phyloP scores from a whole-genome alignment of 2,888 invertebrate genomes.

The Himalopsyche tibetana region DNA sequence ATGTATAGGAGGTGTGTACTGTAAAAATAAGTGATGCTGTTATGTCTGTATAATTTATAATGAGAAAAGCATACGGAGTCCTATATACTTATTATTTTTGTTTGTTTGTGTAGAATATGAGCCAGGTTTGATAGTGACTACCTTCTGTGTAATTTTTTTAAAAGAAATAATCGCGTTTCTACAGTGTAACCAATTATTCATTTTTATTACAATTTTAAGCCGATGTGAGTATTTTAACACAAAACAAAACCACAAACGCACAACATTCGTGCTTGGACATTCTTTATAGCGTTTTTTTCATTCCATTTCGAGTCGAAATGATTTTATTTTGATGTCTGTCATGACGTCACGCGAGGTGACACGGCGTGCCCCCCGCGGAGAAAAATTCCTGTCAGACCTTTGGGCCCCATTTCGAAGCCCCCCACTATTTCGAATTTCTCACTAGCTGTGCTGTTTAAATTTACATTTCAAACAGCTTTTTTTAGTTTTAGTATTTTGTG shows the following conservation, averaged over 20 bases:
- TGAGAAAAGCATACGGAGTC: too few species aligned
- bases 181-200: constrained; percentile 26
- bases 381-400: constrained; percentile 43
- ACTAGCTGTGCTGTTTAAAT: constrained; percentile 38
- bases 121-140: neutral
- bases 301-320: constrained; percentile 27
- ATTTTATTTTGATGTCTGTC: constrained; percentile 60
- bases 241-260: neutral
- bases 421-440: constrained; percentile 41
- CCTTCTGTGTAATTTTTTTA: neutral
- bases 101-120: too few species aligned
- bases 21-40: too few species aligned
- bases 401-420: constrained; percentile 39
- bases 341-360: constrained; percentile 63
- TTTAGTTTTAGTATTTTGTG: constrained; percentile 36
- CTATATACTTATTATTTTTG: too few species aligned
- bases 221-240: neutral
- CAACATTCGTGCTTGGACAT: constrained; percentile 25
- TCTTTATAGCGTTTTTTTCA: constrained; percentile 30
- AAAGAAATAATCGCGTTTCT: constrained; percentile 37
- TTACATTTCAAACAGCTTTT: constrained; percentile 42
- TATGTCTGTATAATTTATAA: too few species aligned
- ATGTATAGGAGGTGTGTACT: too few species aligned
- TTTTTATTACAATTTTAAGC: constrained; percentile 5
- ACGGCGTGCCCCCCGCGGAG: constrained; percentile 58